phyloP scores from a whole-genome alignment of 2,113 vertebrate species.

The Stictonetta naevosa region DNA sequence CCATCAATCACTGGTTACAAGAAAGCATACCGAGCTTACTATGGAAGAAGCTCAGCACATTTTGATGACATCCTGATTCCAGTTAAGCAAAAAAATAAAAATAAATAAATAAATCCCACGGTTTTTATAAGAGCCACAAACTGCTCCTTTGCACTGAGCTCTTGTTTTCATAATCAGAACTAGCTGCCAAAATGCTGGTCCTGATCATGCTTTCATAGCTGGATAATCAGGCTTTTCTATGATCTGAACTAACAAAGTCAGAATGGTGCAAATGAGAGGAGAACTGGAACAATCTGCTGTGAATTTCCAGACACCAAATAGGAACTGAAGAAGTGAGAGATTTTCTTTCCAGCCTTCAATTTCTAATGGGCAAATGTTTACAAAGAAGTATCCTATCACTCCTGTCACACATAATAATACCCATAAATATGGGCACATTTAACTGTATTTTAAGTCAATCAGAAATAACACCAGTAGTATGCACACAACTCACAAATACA shows the following conservation, averaged over 20 bases:
- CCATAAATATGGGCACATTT: background rate
- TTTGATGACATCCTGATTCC: slow-evolving; percentile 1
- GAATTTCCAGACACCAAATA: slow-evolving; percentile 14
- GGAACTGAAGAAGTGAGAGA: background rate
- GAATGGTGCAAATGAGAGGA: slow-evolving; percentile 25
- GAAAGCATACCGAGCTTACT: background rate
- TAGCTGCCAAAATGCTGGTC: slow-evolving; percentile 8
- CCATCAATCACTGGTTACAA: background rate
- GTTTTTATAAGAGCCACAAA: slow-evolving; percentile 3
- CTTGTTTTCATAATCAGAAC: background rate
- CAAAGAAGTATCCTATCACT: background rate
- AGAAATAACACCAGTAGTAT: slow-evolving; percentile 3
- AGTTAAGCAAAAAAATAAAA: slow-evolving; percentile 4
- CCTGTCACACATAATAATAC: background rate
- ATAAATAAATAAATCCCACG: slow-evolving; percentile 12
- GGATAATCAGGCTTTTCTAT: slow-evolving; percentile 43
- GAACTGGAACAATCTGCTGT: slow-evolving; percentile 32
- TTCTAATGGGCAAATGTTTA: background rate
- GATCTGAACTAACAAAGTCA: slow-evolving; percentile 21
- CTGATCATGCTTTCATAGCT: background rate
- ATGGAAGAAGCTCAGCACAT: background rate
- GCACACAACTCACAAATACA: background rate
- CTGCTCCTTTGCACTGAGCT: background rate
- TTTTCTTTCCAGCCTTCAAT: slow-evolving; percentile 3
- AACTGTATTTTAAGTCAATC: slow-evolving; percentile 18